Evolutionary conservation across 2,113 vertebrate genomes (phyloP), one percentile per base, ranked within the genome.

Genomic region (Mungos mungo): DNA sequence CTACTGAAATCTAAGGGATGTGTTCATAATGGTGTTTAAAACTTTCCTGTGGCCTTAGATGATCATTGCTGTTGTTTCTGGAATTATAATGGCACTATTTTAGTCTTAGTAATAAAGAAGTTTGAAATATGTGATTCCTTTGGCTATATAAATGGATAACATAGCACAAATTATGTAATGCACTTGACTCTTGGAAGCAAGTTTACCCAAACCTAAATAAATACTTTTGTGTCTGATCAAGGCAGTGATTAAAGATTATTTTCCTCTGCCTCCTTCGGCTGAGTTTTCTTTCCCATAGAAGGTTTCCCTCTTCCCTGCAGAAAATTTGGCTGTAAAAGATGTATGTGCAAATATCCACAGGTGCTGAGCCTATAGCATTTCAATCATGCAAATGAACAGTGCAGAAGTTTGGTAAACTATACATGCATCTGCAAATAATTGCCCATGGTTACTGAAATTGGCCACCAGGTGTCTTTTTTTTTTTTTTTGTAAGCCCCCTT

Each of bases 271-370:
- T 88, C 45, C 38, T 57, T 86, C 35, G 19, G 27, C 54, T 27
- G 18, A 71, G 18, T 95, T 86, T 93, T 21, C 74, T 95, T 93
- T 90, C 35, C 50, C 31, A n/a, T n/a, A 60, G 63, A 54, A 38
- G 15, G 27, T 57, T 92, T 88, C 47, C 77, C 60, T 88, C 11
- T 80, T 35, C 31, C 21, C 47, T 45, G 7, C 6, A 63, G 91
- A 92, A 94, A 96, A 93, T 85, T 45, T 96, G 90, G 52, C 96
- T 93, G 50, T 93, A 83, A 97, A 97, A 89, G 97, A 94, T 41
- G 45, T 97, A 72, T 6, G 11, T 96, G 92, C 87, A 97, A 96
- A 97, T 96, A 74, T 76, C 82, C 89, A 93, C 96, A 97, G 97
- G 96, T 96, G 96, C 79, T 93, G 88, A 85, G 89, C 63, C 71